Conservation (phyloP, 2,797 vertebrate genomes). For the Microctenopoma lineatum region DNA sequence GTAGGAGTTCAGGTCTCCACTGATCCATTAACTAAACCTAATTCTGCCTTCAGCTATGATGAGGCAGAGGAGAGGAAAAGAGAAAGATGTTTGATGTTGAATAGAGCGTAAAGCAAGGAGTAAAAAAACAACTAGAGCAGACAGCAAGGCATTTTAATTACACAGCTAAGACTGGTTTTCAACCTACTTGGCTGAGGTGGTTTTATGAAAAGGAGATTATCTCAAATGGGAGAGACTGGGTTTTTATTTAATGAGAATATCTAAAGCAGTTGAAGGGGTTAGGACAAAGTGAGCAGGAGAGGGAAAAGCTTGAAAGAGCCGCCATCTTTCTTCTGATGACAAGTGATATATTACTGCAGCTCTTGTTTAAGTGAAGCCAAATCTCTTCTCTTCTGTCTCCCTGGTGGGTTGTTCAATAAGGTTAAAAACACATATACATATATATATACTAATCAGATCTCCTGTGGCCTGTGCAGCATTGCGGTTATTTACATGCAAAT, state of each 20-base stretch:
- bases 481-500: not conserved
- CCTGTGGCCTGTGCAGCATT: not conserved
- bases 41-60: constrained; percentile 23
- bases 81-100: constrained; percentile 10
- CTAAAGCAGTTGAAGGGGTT: constrained; percentile 8
- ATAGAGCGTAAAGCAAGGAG: constrained; percentile 24
- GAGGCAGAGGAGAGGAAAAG: not conserved
- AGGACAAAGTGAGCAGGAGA: constrained; percentile 16
- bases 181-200: constrained; percentile 43
- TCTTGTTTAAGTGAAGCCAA: not conserved
- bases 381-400: constrained; percentile 19
- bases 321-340: not conserved
- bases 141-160: constrained; percentile 52
- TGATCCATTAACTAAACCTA: constrained; percentile 39
- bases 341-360: constrained; percentile 6
- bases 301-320: constrained; percentile 20
- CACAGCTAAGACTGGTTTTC: constrained; percentile 37
- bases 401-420: constrained; percentile 26
- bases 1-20: constrained; percentile 18
- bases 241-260: constrained; percentile 53
- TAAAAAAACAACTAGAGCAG: constrained; percentile 13
- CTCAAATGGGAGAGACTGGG: constrained; percentile 30
- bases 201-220: constrained; percentile 58
- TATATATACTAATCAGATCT: too few species aligned
- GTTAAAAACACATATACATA: constrained; percentile 8